Evolutionary conservation across 2,888 invertebrate genomes (phyloP).

Genomic region (Phyllotreta cruciferae): DNA sequence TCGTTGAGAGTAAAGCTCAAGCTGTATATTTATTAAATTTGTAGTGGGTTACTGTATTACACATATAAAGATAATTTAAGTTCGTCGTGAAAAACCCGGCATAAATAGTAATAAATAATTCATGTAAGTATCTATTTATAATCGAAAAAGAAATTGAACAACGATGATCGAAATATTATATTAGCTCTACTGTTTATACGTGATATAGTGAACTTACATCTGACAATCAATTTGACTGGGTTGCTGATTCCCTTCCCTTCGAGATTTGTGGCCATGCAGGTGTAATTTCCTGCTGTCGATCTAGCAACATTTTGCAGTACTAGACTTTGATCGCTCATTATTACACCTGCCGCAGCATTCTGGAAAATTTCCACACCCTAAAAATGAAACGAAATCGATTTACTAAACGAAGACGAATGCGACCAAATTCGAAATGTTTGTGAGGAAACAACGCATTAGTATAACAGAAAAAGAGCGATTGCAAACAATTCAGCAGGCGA

Average conservation of each 20-base stretch:
- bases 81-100: no score
- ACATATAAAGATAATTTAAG: no score
- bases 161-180: no score
- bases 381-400: constrained; percentile 18
- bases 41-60: no score
- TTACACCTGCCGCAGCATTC: constrained; percentile 81
- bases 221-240: constrained; percentile 71
- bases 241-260: constrained; percentile 83
- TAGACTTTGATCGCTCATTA: constrained; percentile 85
- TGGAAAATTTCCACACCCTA: constrained; percentile 84
- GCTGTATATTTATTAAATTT: no score
- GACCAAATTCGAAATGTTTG: no score
- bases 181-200: background rate
- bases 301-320: constrained; percentile 85
- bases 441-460: background rate
- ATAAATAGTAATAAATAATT: no score
- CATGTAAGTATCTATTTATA: no score
- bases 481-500: no score
- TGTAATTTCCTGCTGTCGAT: constrained; percentile 85
- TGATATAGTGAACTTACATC: constrained; percentile 68
- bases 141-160: no score
- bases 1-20: no score
- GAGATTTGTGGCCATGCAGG: constrained; percentile 83
- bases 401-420: background rate
- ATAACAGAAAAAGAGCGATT: background rate